A percentile compares a stretch with the other conserved stretches of the same genome.
Conservation (phyloP, 1,140 invertebrate species). For the Drosophila persimilis region DNA sequence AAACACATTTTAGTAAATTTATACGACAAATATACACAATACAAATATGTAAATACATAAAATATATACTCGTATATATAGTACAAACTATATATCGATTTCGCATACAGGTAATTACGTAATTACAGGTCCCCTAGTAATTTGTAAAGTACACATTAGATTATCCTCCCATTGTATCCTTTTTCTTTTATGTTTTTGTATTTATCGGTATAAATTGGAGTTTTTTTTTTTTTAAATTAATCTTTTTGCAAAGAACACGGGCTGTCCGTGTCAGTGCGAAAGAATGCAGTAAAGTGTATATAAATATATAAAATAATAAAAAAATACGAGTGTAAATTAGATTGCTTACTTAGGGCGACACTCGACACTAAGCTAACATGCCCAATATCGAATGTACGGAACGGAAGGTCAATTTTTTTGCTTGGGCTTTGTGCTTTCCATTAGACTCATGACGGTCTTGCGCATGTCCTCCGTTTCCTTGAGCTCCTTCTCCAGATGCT, state of each 20-base stretch:
- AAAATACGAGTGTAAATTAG: background rate
- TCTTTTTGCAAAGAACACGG: constrained; percentile 9
- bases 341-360: constrained; percentile 5
- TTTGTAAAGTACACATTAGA: constrained; percentile 38
- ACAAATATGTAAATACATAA: constrained; percentile 13
- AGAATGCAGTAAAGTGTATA: constrained; percentile 67
- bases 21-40: constrained; percentile 38
- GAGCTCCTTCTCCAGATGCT: constrained; percentile 72
- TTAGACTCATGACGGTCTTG: constrained; percentile 80
- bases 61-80: constrained; percentile 17
- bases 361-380: background rate
- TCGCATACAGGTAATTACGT: no score
- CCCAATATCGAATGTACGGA: background rate
- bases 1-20: constrained; percentile 63
- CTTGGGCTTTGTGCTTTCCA: constrained; percentile 82
- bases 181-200: constrained; percentile 26
- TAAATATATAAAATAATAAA: constrained; percentile 33
- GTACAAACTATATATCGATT: constrained; percentile 14
- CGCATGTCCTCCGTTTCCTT: constrained; percentile 80
- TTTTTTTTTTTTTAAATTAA: constrained; percentile 39
- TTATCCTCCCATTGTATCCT: constrained; percentile 11
- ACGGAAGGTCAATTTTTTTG: constrained; percentile 52
- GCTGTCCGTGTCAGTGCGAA: constrained; percentile 39
- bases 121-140: constrained; percentile 14
- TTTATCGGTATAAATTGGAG: constrained; percentile 56